Evolutionary conservation across 2,797 vertebrate species (phyloP), one percentile per base, ranked within the genome.

Genomic region (Amphiprion clarkii): DNA sequence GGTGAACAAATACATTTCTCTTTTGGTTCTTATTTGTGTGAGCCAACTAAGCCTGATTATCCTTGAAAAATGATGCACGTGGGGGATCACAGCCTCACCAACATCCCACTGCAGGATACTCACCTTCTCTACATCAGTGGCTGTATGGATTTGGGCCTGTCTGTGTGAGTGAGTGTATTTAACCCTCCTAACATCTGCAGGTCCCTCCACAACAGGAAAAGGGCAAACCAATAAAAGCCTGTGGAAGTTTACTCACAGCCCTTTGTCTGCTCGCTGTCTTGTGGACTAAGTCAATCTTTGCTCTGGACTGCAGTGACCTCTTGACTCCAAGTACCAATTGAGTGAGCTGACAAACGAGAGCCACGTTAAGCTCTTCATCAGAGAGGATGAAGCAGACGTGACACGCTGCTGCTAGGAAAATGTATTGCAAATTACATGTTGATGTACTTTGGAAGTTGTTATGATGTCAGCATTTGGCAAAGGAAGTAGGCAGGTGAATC

Each of bases 201-300:
- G 74, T 87, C 74, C 76, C 76, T 74, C 81, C 31, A 51, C 72
- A 73, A 84, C 85, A 85, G 92, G 71, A 88, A 92, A 85, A 93
- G 78, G 82, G 82, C 77, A 92, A 92, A 92, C 89, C 80, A 94
- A 93, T 91, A 93, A 93, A 92, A 76, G 51, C 58, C 59, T 6
- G 71, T 87, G 59, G 83, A 89, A 70, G 93, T 95, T 94, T 93
- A 94, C 93, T 95, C 92, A 93, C 89, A 89, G 87, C 74, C 71
- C 90, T 88, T 92, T 94, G 92, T 93, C 84, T 92, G 86, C 88
- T 85, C 19, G 46, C 84, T 84, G 84, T 82, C 85, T 87, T 93
- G 92, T 93, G 88, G 88, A 89, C 92, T 90, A 56, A 93, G 94
- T 93, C 91, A 94, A 94, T 94, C 92, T 95, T 95, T 94, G 71